phyloP scores from a whole-genome alignment of 2,797 vertebrate species.

The Poeciliopsis gracilis region DNA sequence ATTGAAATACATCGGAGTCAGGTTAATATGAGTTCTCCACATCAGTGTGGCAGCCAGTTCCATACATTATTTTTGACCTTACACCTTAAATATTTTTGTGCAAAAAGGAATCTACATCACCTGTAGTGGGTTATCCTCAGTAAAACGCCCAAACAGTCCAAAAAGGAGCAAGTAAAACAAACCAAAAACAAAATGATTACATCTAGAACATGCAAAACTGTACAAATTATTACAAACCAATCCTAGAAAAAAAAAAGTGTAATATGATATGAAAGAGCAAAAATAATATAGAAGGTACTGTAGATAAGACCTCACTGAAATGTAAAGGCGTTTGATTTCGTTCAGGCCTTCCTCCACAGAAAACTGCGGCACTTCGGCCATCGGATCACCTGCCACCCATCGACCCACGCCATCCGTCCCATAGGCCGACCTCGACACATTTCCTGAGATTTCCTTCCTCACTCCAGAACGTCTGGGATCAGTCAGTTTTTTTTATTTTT shows the following conservation, averaged over 20 bases:
- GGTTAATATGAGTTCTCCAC: slow-evolving; percentile 94
- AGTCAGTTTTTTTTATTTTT: slow-evolving; percentile 45
- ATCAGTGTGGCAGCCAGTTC: slow-evolving; percentile 86
- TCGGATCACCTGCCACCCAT: background rate
- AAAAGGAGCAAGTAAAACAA: slow-evolving; percentile 81
- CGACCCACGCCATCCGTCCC: background rate
- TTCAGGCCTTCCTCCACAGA: slow-evolving; percentile 36
- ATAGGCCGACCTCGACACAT: slow-evolving; percentile 41
- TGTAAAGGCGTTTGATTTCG: slow-evolving; percentile 76
- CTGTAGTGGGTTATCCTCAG: slow-evolving; percentile 91
- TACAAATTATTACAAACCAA: slow-evolving; percentile 98
- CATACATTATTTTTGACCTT: slow-evolving; percentile 86
- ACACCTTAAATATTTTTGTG: slow-evolving; percentile 96
- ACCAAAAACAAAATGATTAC: slow-evolving; percentile 88
- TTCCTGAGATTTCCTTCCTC: slow-evolving; percentile 74
- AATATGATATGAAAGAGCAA: slow-evolving; percentile 89
- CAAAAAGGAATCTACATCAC: slow-evolving; percentile 93
- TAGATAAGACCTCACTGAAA: slow-evolving; percentile 86
- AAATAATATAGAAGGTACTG: slow-evolving; percentile 86
- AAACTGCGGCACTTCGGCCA: slow-evolving; percentile 13
- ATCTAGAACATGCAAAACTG: slow-evolving; percentile 98
- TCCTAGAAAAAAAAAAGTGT: slow-evolving; percentile 86
- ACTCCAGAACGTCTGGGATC: slow-evolving; percentile 46
- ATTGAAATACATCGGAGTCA: slow-evolving; percentile 97
- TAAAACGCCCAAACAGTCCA: slow-evolving; percentile 86